Evolutionary conservation across 1,140 invertebrate genomes (phyloP), one percentile per base, ranked within the genome.

Genomic region (Temnothorax curvispinosus): DNA sequence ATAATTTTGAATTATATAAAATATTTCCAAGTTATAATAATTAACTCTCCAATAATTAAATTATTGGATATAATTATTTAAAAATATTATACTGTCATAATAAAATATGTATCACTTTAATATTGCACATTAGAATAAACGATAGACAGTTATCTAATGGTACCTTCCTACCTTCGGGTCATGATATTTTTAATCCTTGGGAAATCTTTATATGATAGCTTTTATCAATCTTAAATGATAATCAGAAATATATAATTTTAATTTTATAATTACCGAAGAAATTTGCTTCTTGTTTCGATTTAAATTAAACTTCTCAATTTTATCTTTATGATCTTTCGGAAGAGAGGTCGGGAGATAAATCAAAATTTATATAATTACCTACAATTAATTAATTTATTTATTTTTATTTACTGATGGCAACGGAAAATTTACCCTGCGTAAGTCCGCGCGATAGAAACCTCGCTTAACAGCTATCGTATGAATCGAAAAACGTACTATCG

Each of bases 351-450:
- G 44, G 8, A 9, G 44, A 47, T 41, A 41, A 41, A 5, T 71
- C 6, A 50, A 72, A 71, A 52, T 50, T 50, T 50, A 13, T 72
- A 72, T 32, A 72, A 32, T 32, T 32, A 72, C 7, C 6, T 52
- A 72, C 47, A 72, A 52, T 52, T 50, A 60, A 41, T 41, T 41
- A 27, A 21, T 4, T 4, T 2, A 4, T 1, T 9, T n/a, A 60
- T 60, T 44, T 27, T 58, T 27, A 27, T 60, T 56, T 76, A 41
- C 74, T 58, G 74, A 58, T 60, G 54, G n/a, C 18, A 76, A 76
- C 2, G 0, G 18, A 21, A 58, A 76, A 44, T 18, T 35, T 52
- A 6, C n/a, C 3, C 3, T 44, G 4, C 27, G 1, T 74, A 54
- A 54, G 7, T n/a, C 3, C 4, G 3, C 2, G 8, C 8, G n/a